These are phyloP conservation scores for Beris chalybata DNA, from an alignment of 2,888 invertebrate genomes.

Conservation along the genomic window DNA sequence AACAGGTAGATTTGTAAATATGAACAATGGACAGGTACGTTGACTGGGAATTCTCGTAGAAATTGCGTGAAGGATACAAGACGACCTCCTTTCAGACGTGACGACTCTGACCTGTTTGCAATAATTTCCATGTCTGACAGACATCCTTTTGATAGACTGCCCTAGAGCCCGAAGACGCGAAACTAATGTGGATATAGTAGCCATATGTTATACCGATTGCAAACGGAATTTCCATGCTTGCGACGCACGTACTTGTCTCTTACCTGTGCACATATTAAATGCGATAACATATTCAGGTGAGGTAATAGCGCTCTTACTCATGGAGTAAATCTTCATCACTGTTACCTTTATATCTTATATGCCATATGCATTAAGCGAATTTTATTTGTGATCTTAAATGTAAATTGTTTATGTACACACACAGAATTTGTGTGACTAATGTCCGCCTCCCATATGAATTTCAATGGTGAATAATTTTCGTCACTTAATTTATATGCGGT, in stretches of 20 bases:
- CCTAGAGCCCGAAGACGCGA: no score
- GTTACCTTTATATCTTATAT: not conserved
- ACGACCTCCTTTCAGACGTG: no score
- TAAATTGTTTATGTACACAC: slow-evolving; percentile 14
- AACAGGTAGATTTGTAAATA: no score
- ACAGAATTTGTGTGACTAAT: slow-evolving; percentile 21
- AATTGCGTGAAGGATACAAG: no score
- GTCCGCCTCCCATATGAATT: slow-evolving; percentile 20
- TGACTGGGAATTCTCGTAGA: no score
- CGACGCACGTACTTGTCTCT: not conserved
- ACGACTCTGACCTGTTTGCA: no score
- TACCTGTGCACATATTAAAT: no score
- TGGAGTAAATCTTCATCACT: slow-evolving; percentile 9
- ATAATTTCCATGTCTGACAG: no score
- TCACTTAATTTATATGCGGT: not conserved
- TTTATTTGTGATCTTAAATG: slow-evolving; percentile 14
- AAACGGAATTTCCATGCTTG: slow-evolving; percentile 21
- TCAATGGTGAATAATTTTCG: slow-evolving; percentile 11
- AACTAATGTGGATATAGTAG: not conserved
- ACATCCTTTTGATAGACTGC: no score
- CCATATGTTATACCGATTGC: slow-evolving; percentile 8
- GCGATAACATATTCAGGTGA: slow-evolving; percentile 18
- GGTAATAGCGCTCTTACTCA: slow-evolving; percentile 20
- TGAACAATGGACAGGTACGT: no score
- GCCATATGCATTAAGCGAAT: slow-evolving; percentile 19